Base-by-base conservation (phyloP, 2,113 vertebrate genomes). In the Ariopsis seemanni region DNA sequence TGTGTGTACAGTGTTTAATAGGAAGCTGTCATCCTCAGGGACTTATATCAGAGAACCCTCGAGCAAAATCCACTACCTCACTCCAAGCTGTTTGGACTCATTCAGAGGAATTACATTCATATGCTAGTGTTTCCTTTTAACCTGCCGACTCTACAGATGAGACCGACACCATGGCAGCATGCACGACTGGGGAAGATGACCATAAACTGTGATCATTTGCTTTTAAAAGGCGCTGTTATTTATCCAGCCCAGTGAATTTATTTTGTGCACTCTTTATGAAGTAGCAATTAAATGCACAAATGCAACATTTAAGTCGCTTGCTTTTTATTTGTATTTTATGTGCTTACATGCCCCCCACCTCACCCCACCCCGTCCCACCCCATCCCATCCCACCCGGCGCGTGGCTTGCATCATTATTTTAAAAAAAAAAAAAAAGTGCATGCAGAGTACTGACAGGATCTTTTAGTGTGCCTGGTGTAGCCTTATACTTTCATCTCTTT, bases 41-140 rank as follows among this genome's bases (percentile, higher is more conserved):
- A 89, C 74, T 84, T 67, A 72, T 88, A 85, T 88, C 58, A 65
- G 86, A 88, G 50, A 63, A 77, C 81, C 88, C 88, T 88, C 58
- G 22, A 83, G 88, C 81, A 72, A 85, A 86, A 88, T 89, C 84
- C 83, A 72, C 86, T 85, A 85, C 75, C 25, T 60, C 67, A 85
- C 87, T 87, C 34, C 62, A 84, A 82, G 79, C 71, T 52, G 88
- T 86, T 86, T 81, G 75, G 80, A 86, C 78, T 86, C 72, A 80
- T 75, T 63, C 87, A 50, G 63, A 48, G 85, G 85, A 85, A 88
- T 84, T 88, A 88, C 50, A 90, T 90, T 86, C 63, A 90, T 90
- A 85, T 86, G 79, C 58, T 55, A 42, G 52, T 52, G 27, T 62
- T 88, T 75, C 77, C 84, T 72, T 75, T 78, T 57, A 85, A 62